Evolutionary conservation across 1,140 invertebrate genomes (phyloP).

Genomic region (Cryptotermes secundus): DNA sequence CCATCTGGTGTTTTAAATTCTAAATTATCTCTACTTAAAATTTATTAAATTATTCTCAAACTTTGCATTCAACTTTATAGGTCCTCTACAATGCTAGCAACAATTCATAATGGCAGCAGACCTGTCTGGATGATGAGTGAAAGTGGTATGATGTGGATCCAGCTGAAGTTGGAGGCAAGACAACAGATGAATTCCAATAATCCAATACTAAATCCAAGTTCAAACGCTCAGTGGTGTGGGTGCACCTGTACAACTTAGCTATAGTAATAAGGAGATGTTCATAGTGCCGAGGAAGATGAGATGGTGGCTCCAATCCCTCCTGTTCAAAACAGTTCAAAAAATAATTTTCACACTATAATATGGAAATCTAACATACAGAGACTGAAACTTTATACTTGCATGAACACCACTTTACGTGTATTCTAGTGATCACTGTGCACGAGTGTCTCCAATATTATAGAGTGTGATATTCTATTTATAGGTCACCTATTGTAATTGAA

Average conservation of each 20-base stretch:
- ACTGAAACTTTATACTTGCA: no score
- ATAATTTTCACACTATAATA: not conserved
- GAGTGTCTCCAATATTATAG: no score
- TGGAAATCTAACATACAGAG: not conserved
- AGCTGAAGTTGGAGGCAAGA: not conserved
- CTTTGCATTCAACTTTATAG: not conserved
- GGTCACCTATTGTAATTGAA: no score
- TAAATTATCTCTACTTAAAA: no score
- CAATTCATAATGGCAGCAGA: not conserved
- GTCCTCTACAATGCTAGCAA: not conserved
- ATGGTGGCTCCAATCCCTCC: constrained; percentile 79
- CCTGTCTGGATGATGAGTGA: constrained; percentile 42
- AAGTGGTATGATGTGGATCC: constrained; percentile 39
- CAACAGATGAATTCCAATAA: constrained; percentile 74
- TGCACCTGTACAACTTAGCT: constrained; percentile 66
- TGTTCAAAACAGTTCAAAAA: constrained; percentile 42
- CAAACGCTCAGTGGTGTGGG: constrained; percentile 62
- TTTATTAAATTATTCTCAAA: no score
- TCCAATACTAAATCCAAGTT: constrained; percentile 71
- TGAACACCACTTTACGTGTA: no score
- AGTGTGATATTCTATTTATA: no score
- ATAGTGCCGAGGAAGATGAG: constrained; percentile 75
- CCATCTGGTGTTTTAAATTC: no score
- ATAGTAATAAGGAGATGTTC: constrained; percentile 79
- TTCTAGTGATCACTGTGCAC: no score